Percentiles rank a stretch among this genome's conserved stretches.
These are phyloP conservation scores for Antedon mediterranea DNA, from an alignment of 53 echinoderm and acorn worm genomes.

Conservation along the genomic window DNA sequence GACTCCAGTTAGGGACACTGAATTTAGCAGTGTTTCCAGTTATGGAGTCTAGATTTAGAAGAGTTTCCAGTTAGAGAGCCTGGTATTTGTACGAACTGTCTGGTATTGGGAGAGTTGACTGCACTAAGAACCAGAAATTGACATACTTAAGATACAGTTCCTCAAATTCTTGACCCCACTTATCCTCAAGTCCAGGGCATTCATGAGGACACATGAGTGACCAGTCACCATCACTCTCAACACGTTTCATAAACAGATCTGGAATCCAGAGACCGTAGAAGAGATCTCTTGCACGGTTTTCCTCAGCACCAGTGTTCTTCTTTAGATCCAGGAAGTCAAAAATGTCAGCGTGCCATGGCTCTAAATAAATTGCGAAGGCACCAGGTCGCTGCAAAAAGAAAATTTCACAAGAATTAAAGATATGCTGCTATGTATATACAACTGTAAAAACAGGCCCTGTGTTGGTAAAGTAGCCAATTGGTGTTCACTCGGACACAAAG, in stretches of 20 bases:
- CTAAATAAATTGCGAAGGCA: conserved; percentile 92
- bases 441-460: too few species aligned
- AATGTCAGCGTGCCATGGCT: conserved; percentile 97
- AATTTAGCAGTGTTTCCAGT: too few species aligned
- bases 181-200: conserved; percentile 52
- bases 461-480: too few species aligned
- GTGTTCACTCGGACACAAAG: too few species aligned
- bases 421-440: neutral
- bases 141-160: conserved; percentile 54
- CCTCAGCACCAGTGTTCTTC: conserved; percentile 92
- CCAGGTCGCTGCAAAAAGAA: conserved; percentile 62
- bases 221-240: conserved; percentile 68
- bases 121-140: too few species aligned
- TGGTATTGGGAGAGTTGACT: too few species aligned
- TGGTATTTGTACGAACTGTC: too few species aligned
- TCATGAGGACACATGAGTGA: conserved; percentile 94
- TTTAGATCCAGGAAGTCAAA: conserved; percentile 85
- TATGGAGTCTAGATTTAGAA: too few species aligned
- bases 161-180: conserved; percentile 81
- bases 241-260: conserved; percentile 87
- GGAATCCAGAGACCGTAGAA: conserved; percentile 94
- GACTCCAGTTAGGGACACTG: too few species aligned
- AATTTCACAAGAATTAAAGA: too few species aligned
- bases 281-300: conserved; percentile 76
- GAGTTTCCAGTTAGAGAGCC: too few species aligned